phyloP scores from a whole-genome alignment of 1,140 invertebrate species.

The Brachystomella parvula region DNA sequence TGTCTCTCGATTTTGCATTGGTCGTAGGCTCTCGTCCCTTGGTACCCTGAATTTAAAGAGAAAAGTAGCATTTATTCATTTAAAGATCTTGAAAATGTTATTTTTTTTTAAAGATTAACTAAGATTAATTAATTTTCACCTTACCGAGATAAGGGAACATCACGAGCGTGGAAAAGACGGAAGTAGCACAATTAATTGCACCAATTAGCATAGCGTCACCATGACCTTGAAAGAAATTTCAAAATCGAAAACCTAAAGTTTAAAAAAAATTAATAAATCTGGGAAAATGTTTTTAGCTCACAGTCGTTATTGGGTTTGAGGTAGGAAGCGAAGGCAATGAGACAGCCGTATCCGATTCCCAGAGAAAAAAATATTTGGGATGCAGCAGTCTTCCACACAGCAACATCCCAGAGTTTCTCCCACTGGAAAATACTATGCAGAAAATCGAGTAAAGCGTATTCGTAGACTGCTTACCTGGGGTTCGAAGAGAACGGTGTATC shows the following conservation, averaged over 20 bases:
- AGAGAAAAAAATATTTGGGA: conserved; percentile 96
- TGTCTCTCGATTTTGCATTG: conserved; percentile 65
- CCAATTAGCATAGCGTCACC: conserved; percentile 65
- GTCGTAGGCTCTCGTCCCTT: neutral
- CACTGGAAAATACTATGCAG: conserved; percentile 44
- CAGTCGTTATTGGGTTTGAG: conserved; percentile 93
- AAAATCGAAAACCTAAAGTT: too few species aligned
- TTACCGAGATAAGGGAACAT: conserved; percentile 94
- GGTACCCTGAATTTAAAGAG: neutral
- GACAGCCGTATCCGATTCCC: conserved; percentile 84
- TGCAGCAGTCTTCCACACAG: conserved; percentile 84
- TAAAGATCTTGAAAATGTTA: neutral
- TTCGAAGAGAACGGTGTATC: conserved; percentile 78
- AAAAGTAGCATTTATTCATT: too few species aligned
- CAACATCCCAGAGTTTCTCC: conserved; percentile 60
- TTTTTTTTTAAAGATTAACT: neutral
- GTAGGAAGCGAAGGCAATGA: conserved; percentile 90
- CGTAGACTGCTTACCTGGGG: conserved; percentile 55
- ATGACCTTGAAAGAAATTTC: neutral
- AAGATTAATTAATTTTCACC: conserved; percentile 1
- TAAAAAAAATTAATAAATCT: neutral
- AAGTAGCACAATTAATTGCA: conserved; percentile 87
- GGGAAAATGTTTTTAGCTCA: conserved; percentile 69
- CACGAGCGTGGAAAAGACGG: conserved; percentile 94
- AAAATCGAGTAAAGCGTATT: neutral